Base-by-base conservation (phyloP, 2,888 invertebrate genomes). In the Agrenia bidenticulata region DNA sequence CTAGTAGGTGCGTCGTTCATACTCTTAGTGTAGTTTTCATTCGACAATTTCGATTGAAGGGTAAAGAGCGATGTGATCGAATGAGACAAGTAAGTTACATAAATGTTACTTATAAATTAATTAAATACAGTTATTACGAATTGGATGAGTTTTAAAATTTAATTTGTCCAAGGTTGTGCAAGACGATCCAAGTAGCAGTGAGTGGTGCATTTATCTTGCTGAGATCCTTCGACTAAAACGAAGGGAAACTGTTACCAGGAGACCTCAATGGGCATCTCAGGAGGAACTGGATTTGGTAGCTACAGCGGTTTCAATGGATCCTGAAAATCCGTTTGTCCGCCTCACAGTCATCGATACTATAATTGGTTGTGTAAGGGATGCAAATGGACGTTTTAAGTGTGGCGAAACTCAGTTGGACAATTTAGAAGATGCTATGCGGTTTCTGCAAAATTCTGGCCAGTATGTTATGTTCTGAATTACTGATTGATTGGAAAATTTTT, bases 331-430 rank as follows among this genome's bases (percentile, higher is more conserved):
- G 1, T 71, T 63, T 42, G 69, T 67, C 1, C 23, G 53, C 0
- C 45, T 67, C 39, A 62, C 56, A 17, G 45, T 69, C 1, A 42
- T 73, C 27, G 73, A 73, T 37, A 64, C 58, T n/a, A 56, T 71
- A 13, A 57, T 73, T 55, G 73, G 71, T 23, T 56, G 61, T n/a
- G 19, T 73, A 17, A 50, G 71, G 19, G 71, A 73, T 49, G 54
- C 41, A 11, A 67, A 63, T 51, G 73, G 70, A 5, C 27, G 63
- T 11, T 66, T 67, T 63, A n/a, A 50, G 2, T 73, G 69, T 61
- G 55, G 66, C 2, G 51, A 63, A 11, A 37, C 64, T 37, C 17
- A 57, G n/a, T n/a, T 66, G 13, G 7, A 39, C 2, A 53, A 64
- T 21, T 17, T 59, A 24, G 64, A 62, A 17, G 58, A 61, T 7